Base-by-base conservation (phyloP, 2,888 invertebrate species). In the Leptothorax acervorum region DNA sequence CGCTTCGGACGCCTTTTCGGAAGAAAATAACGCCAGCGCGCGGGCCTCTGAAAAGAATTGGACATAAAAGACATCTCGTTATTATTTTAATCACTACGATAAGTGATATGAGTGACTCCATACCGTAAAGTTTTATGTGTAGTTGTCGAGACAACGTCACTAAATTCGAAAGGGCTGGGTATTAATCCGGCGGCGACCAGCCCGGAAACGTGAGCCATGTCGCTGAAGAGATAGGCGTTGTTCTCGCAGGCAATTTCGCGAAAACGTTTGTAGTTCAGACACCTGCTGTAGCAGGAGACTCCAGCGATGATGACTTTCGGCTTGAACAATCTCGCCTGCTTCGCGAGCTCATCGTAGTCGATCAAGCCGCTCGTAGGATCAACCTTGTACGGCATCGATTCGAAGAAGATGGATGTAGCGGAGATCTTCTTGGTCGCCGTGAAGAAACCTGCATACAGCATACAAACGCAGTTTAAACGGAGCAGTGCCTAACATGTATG, bases 331-430 rank as follows among this genome's bases (percentile, higher is more conserved):
- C 96, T 96, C 0, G 99, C 98, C 35, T 96, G 97, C 90, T 97
- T 97, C 3, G 97, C 97, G 68, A 99, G 95, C 93, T 97, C 96
- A 87, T 99, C 98, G 93, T 99, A 99, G 95, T 99, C 99, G 88
- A 99, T 99, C 0, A 98, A 95, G 39, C 99, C 99, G 45, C 97
- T 98, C 83, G 95, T 95, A 1, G 97, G 96, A 94, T 99, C 89
- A 91, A 98, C 97, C 95, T 99, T 99, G 95, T 99, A 99, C 0
- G 99, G 99, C 98, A 99, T 98, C 83, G 99, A 99, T 95, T 99
- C 99, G 94, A 99, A 99, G 96, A 98, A 99, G 86, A 99, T 97
- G 0, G 99, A 99, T 0, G 99, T 99, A 9, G 99, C 99, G 0
- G 99, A 99, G 85, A 99, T 98, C 95, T 98, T 98, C 95, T 98